Conservation (phyloP, 2,888 invertebrate genomes). For the Hybos culiciformis region DNA sequence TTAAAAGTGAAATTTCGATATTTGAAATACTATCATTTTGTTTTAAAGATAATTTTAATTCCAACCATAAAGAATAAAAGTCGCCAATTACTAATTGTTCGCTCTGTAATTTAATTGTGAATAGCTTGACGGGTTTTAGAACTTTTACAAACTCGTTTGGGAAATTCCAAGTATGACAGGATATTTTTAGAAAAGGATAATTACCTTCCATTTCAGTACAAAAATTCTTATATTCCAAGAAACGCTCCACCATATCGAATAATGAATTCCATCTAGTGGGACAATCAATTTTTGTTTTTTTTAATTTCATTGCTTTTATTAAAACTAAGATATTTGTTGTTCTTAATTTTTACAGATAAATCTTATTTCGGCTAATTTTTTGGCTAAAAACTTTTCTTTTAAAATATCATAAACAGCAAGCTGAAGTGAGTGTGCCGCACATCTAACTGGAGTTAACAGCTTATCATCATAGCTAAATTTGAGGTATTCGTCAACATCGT, state of each 20-base stretch:
- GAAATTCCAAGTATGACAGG: not conserved
- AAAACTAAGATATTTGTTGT: constrained; percentile 1
- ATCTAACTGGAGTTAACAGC: not conserved
- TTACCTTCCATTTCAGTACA: not conserved
- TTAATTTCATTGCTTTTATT: not conserved
- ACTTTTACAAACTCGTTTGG: not conserved
- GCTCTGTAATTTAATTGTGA: constrained; percentile 1
- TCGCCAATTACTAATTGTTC: not conserved
- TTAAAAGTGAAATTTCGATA: constrained; percentile 1
- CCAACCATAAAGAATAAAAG: constrained; percentile 1
- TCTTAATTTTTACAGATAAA: constrained; percentile 1
- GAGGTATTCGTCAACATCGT: not conserved
- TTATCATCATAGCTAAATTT: not conserved
- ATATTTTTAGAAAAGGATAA: not conserved
- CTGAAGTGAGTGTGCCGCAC: constrained; percentile 4
- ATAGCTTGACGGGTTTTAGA: not conserved
- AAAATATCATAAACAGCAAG: constrained; percentile 1
- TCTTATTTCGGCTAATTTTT: constrained; percentile 1
- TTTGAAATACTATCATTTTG: not conserved
- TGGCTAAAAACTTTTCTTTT: not conserved
- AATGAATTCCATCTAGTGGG: not conserved
- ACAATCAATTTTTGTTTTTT: constrained; percentile 2
- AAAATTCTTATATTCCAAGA: constrained; percentile 3
- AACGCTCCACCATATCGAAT: constrained; percentile 2
- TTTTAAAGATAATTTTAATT: not conserved